Conservation (phyloP, 2,797 vertebrate species). For the Pseudocheirus occidentalis region DNA sequence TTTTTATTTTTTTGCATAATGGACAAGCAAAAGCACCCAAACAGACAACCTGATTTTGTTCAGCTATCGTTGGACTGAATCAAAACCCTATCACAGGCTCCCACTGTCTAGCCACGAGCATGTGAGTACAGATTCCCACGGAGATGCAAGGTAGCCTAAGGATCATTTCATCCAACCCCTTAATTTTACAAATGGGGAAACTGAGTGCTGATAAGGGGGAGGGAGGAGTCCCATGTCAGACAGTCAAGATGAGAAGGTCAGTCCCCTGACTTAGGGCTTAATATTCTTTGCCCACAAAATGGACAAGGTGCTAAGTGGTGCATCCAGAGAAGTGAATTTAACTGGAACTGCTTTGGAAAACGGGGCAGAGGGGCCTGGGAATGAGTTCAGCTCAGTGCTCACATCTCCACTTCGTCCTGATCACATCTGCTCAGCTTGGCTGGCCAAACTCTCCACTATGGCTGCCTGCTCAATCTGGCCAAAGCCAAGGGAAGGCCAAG, state of each 20-base stretch:
- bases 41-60: background rate
- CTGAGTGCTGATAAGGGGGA: background rate
- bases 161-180: background rate
- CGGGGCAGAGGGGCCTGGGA: conserved; percentile 49
- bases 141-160: background rate
- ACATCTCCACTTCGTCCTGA: conserved; percentile 44
- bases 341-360: conserved; percentile 49
- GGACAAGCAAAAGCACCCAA: background rate
- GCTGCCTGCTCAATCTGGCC: conserved; percentile 35
- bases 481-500: conserved; percentile 37
- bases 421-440: conserved; percentile 59
- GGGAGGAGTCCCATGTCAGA: background rate
- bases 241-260: background rate
- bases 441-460: conserved; percentile 51
- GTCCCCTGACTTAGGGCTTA: background rate
- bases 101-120: conserved; percentile 13
- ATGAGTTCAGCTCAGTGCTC: conserved; percentile 35
- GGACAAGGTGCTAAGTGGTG: background rate
- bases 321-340: background rate
- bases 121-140: background rate
- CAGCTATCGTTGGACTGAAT: background rate
- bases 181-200: background rate
- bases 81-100: conserved; percentile 16
- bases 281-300: background rate
- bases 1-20: background rate